Evolutionary conservation across 2,888 invertebrate species (phyloP), one percentile per base, ranked within the genome.

Genomic region (Biston betularia): DNA sequence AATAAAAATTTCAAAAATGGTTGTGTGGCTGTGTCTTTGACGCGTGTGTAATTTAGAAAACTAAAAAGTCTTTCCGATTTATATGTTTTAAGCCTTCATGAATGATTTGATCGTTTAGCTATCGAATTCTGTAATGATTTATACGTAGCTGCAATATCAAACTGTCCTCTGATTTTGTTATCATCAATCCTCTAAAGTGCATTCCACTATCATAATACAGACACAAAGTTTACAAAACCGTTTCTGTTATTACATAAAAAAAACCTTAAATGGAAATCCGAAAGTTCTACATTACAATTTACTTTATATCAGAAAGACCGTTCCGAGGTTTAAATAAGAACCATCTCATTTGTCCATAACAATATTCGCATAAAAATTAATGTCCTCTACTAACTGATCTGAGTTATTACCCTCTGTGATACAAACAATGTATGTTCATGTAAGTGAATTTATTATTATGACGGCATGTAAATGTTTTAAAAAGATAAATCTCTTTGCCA

Each of bases 401-500:
- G 58, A 58, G 15, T 59, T 53, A 64, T 64, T 58, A 35, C n/a
- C 2, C 15, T 52, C 24, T 48, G 6, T 10, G 53, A 34, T 42
- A 3, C 24, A 42, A 38, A 40, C 8, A 0, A 15, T 24, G 15
- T 10, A 15, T 8, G 8, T 15, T 54, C 24, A 40, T 40, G 42
- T 42, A 54, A 42, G 24, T 54, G 3, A 14, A 33, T 53, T 52
- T 14, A 45, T 35, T 11, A 44, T 7, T n/a, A 42, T 38, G 38
- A 12, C 11, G n/a, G 42, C 12, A 35, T 35, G n/a, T 42, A 64
- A 54, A 54, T 33, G 42, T 49, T 33, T 15, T 42, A 49, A 58
- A 15, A 48, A 53, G 48, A 73, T 69, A 70, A 71, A 73, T 71
- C 72, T 68, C 74, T 77, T 80, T 38, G 50, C 77, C 73, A 79